Evolutionary conservation across 1,140 invertebrate species (phyloP), one percentile per base, ranked within the genome.

Genomic region (Drosophila eugracilis): DNA sequence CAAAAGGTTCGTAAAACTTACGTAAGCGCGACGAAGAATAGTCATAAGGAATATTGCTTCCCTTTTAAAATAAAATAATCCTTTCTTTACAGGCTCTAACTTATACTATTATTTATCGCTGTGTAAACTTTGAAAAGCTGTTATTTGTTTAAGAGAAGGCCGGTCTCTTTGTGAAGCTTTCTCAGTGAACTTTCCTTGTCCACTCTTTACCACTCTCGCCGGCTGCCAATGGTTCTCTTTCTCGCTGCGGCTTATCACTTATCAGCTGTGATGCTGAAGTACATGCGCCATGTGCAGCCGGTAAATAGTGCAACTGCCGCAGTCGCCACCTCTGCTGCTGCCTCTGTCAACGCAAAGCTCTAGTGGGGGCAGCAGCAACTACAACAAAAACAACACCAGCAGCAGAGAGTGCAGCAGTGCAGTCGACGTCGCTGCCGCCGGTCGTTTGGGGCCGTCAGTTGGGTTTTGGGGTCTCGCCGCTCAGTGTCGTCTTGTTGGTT

Each of bases 401-500:
- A 26, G 28, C 63, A 34, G 45, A 67, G 34, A 66, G 59, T 49
- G 58, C 70, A 58, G 37, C 47, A 45, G 42, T 41, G 39, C 39
- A 41, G 39, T 41, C 39, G 39, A 41, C 39, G 76, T 57, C 55
- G 39, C 52, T 53, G 63, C 71, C 32, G 66, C 66, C 65, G 41
- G 45, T 42, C 45, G 28, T 34, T 44, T 58, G 73, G 47, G 45
- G 26, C 67, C 57, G 76, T 59, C 32, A 67, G 52, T 71, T 80
- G 72, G 55, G 70, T 74, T 71, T 73, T 78, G 78, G 69, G 62
- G 76, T 58, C 59, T 48, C 62, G 65, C 72, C 71, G 77, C 73
- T 65, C 72, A 86, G 77, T 88, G 77, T 86, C 81, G 77, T 88
- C 74, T 86, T 86, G 81, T 86, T 86, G 83, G 81, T 81, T 88